These are phyloP conservation scores for Sula dactylatra DNA, from an alignment of 2,113 vertebrate species.

Conservation along the genomic window DNA sequence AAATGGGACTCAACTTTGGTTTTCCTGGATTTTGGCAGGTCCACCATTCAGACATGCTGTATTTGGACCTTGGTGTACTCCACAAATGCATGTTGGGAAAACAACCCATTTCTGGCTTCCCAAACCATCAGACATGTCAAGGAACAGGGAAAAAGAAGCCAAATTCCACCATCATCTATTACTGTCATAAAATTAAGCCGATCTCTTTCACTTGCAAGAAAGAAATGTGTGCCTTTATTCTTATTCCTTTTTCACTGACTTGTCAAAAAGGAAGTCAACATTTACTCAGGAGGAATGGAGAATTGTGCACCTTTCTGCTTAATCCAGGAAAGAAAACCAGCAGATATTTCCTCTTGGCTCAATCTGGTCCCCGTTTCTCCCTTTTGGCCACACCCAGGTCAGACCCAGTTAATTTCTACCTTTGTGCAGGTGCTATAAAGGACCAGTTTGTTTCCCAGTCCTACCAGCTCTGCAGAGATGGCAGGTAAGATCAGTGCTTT, in stretches of 20 bases:
- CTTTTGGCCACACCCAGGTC: background rate
- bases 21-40: background rate
- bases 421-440: background rate
- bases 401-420: background rate
- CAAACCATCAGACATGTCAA: background rate
- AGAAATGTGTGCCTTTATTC: background rate
- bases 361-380: background rate
- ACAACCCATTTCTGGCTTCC: background rate
- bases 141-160: background rate
- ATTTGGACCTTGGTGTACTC: rapidly evolving
- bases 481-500: conserved; percentile 19
- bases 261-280: background rate
- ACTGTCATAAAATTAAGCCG: background rate
- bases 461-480: background rate
- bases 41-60: background rate
- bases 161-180: background rate
- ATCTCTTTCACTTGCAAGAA: background rate
- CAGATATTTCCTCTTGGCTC: conserved; percentile 50
- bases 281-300: background rate
- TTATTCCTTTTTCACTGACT: background rate
- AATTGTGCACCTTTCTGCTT: background rate
- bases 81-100: background rate
- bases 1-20: background rate
- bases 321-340: background rate
- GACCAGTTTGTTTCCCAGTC: background rate